Percentiles rank a stretch among this genome's conserved stretches.
phyloP scores from a whole-genome alignment of 2,797 vertebrate species.

The Myotis pilosus region DNA sequence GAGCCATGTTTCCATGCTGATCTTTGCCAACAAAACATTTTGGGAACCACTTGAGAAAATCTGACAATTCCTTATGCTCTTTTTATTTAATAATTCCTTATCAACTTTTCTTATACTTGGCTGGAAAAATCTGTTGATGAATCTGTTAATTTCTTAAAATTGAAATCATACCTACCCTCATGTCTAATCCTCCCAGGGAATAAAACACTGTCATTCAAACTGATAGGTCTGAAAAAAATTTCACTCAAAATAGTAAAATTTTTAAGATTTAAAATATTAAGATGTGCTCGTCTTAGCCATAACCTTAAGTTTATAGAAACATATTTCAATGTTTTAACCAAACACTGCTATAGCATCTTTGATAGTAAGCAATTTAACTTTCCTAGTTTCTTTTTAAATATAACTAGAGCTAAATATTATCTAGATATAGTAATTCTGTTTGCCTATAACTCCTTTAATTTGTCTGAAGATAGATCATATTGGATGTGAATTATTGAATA shows the following conservation, averaged over 20 bases:
- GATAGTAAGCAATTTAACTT: not conserved
- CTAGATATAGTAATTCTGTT: not conserved
- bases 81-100: not conserved
- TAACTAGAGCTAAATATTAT: not conserved
- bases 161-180: not conserved
- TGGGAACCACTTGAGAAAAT: slow-evolving; percentile 22
- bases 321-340: not conserved
- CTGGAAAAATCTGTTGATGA: not conserved
- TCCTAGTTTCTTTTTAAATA: slow-evolving; percentile 22
- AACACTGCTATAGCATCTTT: not conserved
- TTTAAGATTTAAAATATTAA: slow-evolving; percentile 42
- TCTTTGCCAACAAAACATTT: not conserved
- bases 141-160: not conserved
- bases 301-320: slow-evolving; percentile 11
- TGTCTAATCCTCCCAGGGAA: not conserved
- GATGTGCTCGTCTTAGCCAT: not conserved
- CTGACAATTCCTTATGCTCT: not conserved
- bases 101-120: not conserved
- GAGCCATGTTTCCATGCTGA: not conserved
- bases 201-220: not conserved
- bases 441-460: not conserved
- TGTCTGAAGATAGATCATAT: not conserved
- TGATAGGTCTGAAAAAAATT: not conserved
- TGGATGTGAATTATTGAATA: slow-evolving; percentile 4
- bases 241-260: not conserved